A percentile compares a stretch with the other conserved stretches of the same genome.
These are phyloP conservation scores for Pseudachorutes palmiensis DNA, from an alignment of 1,140 invertebrate species.

Conservation along the genomic window DNA sequence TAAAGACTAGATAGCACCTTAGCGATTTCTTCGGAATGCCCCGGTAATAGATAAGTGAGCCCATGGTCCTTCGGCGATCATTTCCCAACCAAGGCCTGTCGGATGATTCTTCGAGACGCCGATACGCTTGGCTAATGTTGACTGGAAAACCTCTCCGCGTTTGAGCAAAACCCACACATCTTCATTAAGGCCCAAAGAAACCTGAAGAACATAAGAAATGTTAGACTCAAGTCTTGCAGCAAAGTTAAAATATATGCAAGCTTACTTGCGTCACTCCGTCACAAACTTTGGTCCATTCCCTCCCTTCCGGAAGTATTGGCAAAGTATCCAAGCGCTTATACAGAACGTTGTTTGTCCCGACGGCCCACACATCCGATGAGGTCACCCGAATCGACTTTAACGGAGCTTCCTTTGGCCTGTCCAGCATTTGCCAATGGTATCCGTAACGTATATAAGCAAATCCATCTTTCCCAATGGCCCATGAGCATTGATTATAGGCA, in stretches of 20 bases:
- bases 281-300: slow-evolving; percentile 39
- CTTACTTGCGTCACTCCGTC: slow-evolving; percentile 31
- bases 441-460: slow-evolving; percentile 55
- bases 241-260: too few relatives aligned
- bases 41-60: slow-evolving; percentile 21
- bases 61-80: slow-evolving; percentile 29
- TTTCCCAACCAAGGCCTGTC: slow-evolving; percentile 33
- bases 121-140: slow-evolving; percentile 26
- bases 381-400: slow-evolving; percentile 39
- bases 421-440: slow-evolving; percentile 39
- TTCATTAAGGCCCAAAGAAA: slow-evolving; percentile 23
- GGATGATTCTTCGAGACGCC: slow-evolving; percentile 20
- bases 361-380: slow-evolving; percentile 27
- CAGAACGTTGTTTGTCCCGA: slow-evolving; percentile 37
- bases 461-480: slow-evolving; percentile 76
- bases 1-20: too few relatives aligned
- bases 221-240: too few relatives aligned
- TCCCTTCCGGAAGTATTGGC: slow-evolving; percentile 43
- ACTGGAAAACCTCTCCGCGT: slow-evolving; percentile 22
- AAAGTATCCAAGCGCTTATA: slow-evolving; percentile 44
- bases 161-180: slow-evolving; percentile 29
- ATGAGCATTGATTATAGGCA: slow-evolving; percentile 60
- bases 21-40: slow-evolving; percentile 23
- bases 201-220: too few relatives aligned
- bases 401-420: slow-evolving; percentile 37